Evolutionary conservation across 2,888 invertebrate species (phyloP), one percentile per base, ranked within the genome.

Genomic region (Pachycephus smyrnensis): DNA sequence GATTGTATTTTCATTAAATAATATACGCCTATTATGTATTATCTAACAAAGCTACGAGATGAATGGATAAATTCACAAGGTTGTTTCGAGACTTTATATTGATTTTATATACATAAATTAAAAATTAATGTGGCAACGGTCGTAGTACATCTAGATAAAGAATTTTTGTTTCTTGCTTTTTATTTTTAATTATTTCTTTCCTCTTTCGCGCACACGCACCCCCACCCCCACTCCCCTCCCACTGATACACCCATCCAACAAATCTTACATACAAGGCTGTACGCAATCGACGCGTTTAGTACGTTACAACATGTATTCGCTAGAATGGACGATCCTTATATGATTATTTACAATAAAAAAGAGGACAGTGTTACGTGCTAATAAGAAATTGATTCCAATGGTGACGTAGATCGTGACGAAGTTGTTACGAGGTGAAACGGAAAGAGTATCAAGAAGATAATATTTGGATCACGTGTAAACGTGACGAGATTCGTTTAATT

Each of bases 101-200:
- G 55, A 69, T 33, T 35, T 71, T 73, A 77, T 73, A 77, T 79
- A 79, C 75, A 76, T 55, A 75, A 80, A 73, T 80, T 75, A 77
- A 77, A 75, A 80, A 73, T 80, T 75, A 77, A 77, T 69, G 69
- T 76, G 76, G 80, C 80, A 77, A 80, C 78, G 23, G 23, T 79
- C 55, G 9, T 55, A 55, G 23, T 23, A 55, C 40, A 55, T 23
- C 9, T 9, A 23, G 55, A 9, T 55, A 55, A 55, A 23, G 55
- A 55, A 55, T 55, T 23, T 55, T 23, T 40, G 15, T 55, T 55
- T 55, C 2, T 55, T 9, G 9, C 15, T 55, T 23, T 23, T 23
- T 55, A 23, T 23, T 55, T 55, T 55, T 1, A 1, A 55, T 1
- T 6, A 6, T 23, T 37, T 37, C 15, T 40, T 4, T 3, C 33